These are phyloP conservation scores for Xanthia togata DNA, from an alignment of 2,888 invertebrate genomes.

Conservation along the genomic window DNA sequence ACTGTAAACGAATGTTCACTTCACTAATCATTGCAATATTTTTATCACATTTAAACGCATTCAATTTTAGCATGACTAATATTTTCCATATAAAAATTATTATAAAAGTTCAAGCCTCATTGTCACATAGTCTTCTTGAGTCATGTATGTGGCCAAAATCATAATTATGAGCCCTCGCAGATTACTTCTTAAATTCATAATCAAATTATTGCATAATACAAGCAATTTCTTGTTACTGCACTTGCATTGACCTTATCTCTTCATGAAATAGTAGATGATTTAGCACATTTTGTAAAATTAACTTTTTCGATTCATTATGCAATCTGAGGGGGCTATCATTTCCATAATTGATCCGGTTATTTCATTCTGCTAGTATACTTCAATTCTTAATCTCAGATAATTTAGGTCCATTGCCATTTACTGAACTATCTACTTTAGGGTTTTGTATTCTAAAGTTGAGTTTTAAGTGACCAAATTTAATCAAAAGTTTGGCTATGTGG, in stretches of 20 bases:
- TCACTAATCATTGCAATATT: conserved; percentile 54
- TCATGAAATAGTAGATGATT: conserved; percentile 20
- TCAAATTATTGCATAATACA: conserved; percentile 4
- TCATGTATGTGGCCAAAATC: conserved; percentile 3
- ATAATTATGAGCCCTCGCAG: conserved; percentile 11
- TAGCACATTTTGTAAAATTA: conserved; percentile 1
- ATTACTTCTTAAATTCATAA: conserved; percentile 6
- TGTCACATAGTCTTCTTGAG: conserved; percentile 2
- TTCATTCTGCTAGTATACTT: conserved; percentile 1
- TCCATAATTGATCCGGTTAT: conserved; percentile 1
- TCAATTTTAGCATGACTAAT: conserved; percentile 52
- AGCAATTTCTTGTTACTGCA: conserved; percentile 23
- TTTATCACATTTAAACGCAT: conserved; percentile 29
- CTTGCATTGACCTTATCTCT: conserved; percentile 26
- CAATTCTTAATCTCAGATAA: conserved; percentile 23
- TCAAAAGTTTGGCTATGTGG: background rate
- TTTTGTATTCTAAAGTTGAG: background rate
- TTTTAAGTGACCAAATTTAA: background rate
- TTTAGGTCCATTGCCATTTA: background rate
- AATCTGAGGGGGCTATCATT: conserved; percentile 13
- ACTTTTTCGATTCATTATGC: background rate
- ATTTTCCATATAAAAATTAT: background rate
- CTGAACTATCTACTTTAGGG: background rate
- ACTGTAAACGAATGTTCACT: conserved; percentile 40
- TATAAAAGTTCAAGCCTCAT: conserved; percentile 1